Evolutionary conservation across 2,888 invertebrate genomes (phyloP).

Genomic region (Venusia cambrica): DNA sequence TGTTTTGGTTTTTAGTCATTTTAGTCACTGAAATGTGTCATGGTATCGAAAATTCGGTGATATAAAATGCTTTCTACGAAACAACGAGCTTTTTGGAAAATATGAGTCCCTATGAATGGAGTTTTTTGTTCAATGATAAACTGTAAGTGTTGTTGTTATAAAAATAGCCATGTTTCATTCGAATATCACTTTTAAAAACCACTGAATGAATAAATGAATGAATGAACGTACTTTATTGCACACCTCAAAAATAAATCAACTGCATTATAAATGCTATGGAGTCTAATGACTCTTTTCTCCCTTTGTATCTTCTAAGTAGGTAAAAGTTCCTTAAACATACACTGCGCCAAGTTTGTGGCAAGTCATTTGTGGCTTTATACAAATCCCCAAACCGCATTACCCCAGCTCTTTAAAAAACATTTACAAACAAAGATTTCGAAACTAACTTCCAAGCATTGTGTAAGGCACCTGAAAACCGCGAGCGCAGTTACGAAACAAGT

Average conservation of each 20-base stretch:
- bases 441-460: slow-evolving; percentile 58
- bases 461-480: slow-evolving; percentile 64
- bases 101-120: no score
- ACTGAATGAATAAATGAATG: no score
- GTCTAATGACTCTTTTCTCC: no score
- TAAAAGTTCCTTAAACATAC: not conserved
- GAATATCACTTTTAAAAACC: no score
- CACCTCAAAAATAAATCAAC: no score
- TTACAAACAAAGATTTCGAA: slow-evolving; percentile 64
- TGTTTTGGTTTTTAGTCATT: slow-evolving; percentile 22
- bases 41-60: not conserved
- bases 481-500: slow-evolving; percentile 64
- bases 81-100: no score
- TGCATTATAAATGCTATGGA: no score
- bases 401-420: slow-evolving; percentile 27
- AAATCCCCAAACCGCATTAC: slow-evolving; percentile 18
- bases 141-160: slow-evolving; percentile 1
- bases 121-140: no score
- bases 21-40: slow-evolving; percentile 16
- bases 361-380: slow-evolving; percentile 12
- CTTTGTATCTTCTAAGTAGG: not conserved
- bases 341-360: slow-evolving; percentile 2
- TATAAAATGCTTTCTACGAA: no score
- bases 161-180: slow-evolving; percentile 1
- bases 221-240: no score